Conservation (phyloP, 2,888 invertebrate genomes). For the Syrphus vitripennis region DNA sequence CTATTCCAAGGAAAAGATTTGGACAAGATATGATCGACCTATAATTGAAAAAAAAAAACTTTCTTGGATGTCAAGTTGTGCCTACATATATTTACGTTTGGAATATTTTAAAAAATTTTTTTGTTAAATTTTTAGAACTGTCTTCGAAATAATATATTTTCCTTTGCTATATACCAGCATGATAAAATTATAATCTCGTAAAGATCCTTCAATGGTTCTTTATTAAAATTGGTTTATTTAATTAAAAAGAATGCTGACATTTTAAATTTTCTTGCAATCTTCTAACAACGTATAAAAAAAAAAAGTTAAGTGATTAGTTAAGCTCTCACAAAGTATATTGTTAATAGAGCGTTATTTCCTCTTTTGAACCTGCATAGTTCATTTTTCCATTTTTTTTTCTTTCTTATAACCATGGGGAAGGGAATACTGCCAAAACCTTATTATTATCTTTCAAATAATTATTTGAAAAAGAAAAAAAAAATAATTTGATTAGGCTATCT, state of each 20-base stretch:
- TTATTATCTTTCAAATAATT: constrained; percentile 35
- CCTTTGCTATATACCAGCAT: neutral
- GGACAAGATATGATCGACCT: too few species aligned
- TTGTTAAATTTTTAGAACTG: too few species aligned
- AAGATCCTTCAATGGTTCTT: neutral
- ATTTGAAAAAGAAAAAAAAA: neutral
- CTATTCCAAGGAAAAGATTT: too few species aligned
- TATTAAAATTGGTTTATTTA: neutral
- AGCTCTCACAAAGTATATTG: constrained; percentile 18
- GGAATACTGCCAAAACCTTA: neutral
- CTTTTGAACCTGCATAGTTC: neutral
- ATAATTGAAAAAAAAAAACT: too few species aligned
- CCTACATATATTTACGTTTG: too few species aligned
- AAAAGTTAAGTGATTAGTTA: constrained; percentile 1
- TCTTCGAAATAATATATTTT: neutral
- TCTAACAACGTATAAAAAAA: neutral
- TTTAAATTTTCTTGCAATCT: neutral
- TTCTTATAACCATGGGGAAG: neutral
- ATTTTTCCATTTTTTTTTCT: neutral
- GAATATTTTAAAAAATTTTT: too few species aligned
- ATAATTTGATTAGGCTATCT: constrained; percentile 35
- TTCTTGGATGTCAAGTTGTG: too few species aligned
- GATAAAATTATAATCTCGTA: neutral
- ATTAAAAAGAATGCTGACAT: constrained; percentile 2
- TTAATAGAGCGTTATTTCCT: constrained; percentile 2